Conservation (phyloP, 1,140 invertebrate genomes). For the Zaprionus kolodkinae region DNA sequence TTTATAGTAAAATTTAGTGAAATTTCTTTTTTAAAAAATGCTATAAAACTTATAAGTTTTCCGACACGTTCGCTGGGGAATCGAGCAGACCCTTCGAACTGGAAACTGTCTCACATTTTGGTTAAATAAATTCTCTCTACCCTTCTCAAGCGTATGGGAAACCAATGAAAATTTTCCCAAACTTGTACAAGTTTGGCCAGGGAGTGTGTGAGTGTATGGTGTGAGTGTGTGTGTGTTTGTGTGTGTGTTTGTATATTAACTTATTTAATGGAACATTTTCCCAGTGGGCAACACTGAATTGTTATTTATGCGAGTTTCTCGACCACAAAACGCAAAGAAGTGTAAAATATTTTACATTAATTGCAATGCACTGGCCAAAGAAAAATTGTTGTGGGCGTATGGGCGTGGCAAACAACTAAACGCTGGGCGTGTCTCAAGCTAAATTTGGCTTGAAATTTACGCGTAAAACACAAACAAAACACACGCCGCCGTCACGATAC, state of each 20-base stretch:
- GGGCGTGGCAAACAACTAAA: constrained; percentile 15
- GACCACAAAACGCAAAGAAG: constrained; percentile 49
- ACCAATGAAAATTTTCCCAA: constrained; percentile 15
- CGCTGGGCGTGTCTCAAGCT: constrained; percentile 13
- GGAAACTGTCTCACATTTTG: constrained; percentile 4
- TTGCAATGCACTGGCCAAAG: constrained; percentile 51
- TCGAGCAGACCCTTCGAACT: background rate
- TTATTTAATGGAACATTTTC: constrained; percentile 52
- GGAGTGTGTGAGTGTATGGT: background rate
- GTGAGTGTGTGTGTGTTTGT: constrained; percentile 1
- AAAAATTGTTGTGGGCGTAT: constrained; percentile 27
- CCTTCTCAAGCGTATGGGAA: constrained; percentile 13
- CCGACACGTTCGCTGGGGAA: background rate
- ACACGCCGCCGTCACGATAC: constrained; percentile 31
- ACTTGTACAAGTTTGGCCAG: constrained; percentile 14
- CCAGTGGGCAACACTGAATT: constrained; percentile 63
- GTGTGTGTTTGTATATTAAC: constrained; percentile 37
- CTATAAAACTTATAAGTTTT: background rate
- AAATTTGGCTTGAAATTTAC: constrained; percentile 37
- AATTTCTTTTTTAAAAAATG: background rate
- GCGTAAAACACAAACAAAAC: constrained; percentile 21
- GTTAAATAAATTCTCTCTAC: background rate
- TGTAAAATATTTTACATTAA: constrained; percentile 79
- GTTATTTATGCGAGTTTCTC: constrained; percentile 62
- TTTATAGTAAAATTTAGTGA: background rate